Conservation (phyloP, 1,140 invertebrate genomes). For the Frieseomelitta varia region DNA sequence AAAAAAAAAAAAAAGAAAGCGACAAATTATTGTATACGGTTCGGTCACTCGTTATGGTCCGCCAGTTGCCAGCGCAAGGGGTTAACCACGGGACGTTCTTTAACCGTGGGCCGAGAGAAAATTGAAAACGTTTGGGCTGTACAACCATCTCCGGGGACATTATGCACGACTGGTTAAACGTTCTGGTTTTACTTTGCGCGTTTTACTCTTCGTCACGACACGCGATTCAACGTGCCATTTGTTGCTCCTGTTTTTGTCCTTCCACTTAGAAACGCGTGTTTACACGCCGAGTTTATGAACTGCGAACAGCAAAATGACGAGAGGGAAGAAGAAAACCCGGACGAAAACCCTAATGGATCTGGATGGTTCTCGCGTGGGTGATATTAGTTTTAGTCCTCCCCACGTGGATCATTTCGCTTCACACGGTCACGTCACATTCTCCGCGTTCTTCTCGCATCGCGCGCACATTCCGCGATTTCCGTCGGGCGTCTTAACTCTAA, state of each 20-base stretch:
- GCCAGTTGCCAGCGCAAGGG: too few species aligned
- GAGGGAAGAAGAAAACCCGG: slow-evolving; percentile 2
- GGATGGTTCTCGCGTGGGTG: slow-evolving; percentile 18
- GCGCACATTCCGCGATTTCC: neutral
- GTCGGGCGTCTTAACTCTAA: too few species aligned
- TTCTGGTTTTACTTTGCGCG: slow-evolving; percentile 20
- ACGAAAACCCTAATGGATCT: slow-evolving; percentile 39
- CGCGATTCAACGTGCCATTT: slow-evolving; percentile 44
- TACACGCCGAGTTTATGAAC: slow-evolving; percentile 48
- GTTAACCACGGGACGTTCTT: neutral
- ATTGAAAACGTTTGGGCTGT: neutral
- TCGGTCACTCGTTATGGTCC: too few species aligned
- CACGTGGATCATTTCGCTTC: neutral
- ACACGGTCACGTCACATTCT: neutral
- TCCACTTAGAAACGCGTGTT: slow-evolving; percentile 38
- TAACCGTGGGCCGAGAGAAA: neutral
- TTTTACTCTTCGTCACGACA: slow-evolving; percentile 44
- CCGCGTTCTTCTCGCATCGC: neutral
- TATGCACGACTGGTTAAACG: slow-evolving; percentile 33
- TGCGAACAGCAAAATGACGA: slow-evolving; percentile 23
- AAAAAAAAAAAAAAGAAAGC: too few species aligned
- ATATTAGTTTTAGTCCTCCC: slow-evolving; percentile 3
- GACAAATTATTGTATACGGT: too few species aligned
- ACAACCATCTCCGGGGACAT: neutral
- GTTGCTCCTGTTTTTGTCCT: slow-evolving; percentile 3